Base-by-base conservation (phyloP, 2,888 invertebrate genomes). In the Ectemnius lituratus region DNA sequence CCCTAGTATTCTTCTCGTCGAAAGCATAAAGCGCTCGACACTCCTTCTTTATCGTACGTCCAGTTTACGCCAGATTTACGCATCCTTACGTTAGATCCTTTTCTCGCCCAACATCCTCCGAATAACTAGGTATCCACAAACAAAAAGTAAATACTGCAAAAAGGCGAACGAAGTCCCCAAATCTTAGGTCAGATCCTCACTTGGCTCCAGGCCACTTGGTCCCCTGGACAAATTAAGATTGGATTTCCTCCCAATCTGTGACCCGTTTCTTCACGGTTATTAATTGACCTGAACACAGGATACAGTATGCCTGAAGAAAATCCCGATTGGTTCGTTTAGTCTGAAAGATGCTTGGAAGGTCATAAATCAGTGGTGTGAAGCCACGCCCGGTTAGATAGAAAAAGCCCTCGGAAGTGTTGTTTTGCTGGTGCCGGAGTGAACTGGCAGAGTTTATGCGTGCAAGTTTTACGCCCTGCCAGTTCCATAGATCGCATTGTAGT, bases 1-100 rank as follows among this genome's bases (percentile, higher is more conserved):
- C 86, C 82, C 82, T 79, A 86, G 85, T 83, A 88, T 87, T 87
- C 84, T 82, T 73, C 78, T 8, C 37, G 76, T 76, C 76, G 76
- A 81, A 83, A 85, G 79, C 84, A 86, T 84, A 85, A 87, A 84
- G 80, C 65, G 72, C 79, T 69, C 65, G 67, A 64, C 76, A 64
- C 62, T 71, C n/a, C 71, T 85, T 84, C 78, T 84, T 84, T 81
- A 81, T 83, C 78, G 80, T 70, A 79, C 71, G 61, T 70, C 61
- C 2, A 23, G 74, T 82, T 80, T 76, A 74, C 78, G 69, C 68
- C 73, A 56, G 69, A 72, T 79, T 82, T 82, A 79, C 79, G 78
- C 78, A 75, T 76, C 62, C 69, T 70, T 68, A 57, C 59, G 28
- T 47, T 37, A 6, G 37, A 37, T 37, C 8, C 8, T 2, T 8